Evolutionary conservation across 2,888 invertebrate genomes (phyloP).

Genomic region (Lycophotia porphyrea): DNA sequence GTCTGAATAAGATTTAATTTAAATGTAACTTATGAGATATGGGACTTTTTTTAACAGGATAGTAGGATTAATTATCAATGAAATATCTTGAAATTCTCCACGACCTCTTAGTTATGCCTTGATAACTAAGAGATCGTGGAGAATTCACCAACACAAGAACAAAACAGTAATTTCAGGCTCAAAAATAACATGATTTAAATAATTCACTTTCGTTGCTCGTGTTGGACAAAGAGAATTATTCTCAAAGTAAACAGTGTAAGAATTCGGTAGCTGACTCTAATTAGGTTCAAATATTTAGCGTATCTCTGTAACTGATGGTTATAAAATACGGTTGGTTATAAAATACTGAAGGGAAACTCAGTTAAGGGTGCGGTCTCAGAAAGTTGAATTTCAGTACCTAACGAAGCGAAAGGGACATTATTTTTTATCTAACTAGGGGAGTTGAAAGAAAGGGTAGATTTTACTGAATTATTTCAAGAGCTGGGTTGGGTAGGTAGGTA

Average conservation of each 20-base stretch:
- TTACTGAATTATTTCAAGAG: slow-evolving; percentile 47
- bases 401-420: slow-evolving; percentile 54
- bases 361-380: slow-evolving; percentile 44
- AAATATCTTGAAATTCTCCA: too few species aligned
- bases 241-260: slow-evolving; percentile 38
- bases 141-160: not conserved
- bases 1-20: too few species aligned
- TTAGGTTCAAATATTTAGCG: slow-evolving; percentile 61
- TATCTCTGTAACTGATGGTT: slow-evolving; percentile 34
- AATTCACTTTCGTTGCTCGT: slow-evolving; percentile 23
- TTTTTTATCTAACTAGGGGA: slow-evolving; percentile 54
- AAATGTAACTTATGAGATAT: too few species aligned
- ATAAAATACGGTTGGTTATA: slow-evolving; percentile 54
- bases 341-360: slow-evolving; percentile 47
- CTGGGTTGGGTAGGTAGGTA: slow-evolving; percentile 2
- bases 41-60: too few species aligned
- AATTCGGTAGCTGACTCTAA: slow-evolving; percentile 45
- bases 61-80: too few species aligned
- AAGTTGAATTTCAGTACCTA: slow-evolving; percentile 39
- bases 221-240: slow-evolving; percentile 45
- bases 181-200: slow-evolving; percentile 38
- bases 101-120: too few species aligned
- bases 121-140: slow-evolving; percentile 6
- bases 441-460: slow-evolving; percentile 51
- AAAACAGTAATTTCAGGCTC: not conserved